Base-by-base conservation (phyloP, 2,888 invertebrate genomes). In the Colostygia pectinataria region DNA sequence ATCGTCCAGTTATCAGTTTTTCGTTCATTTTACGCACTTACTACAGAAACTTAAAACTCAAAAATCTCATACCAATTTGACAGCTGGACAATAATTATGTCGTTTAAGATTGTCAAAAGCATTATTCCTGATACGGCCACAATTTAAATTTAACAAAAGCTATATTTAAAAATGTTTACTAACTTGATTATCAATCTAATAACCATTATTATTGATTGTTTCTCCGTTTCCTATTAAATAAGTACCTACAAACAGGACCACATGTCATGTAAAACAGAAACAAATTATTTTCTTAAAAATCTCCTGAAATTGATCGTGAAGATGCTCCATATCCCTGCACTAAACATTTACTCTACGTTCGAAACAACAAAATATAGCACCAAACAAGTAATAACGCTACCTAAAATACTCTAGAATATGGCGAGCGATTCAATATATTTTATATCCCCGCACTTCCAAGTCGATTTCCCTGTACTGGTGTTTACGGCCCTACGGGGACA, bases 381-480 rank as follows among this genome's bases (percentile, higher is more conserved):
- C 31, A 18, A 23, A 39, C 33, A 23, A 34, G 47, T 51, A 46
- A 46, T 42, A 41, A 28, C 18, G 20, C 40, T 25, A 14, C 32
- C 41, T 29, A 52, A 42, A 52, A 42, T 52, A 52, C 46, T 33
- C 33, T 31, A 32, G 39, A 43, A 43, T 40, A 47, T 40, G 47
- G 40, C 29, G 20, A 37, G 44, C 62, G 59, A 59, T 68, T 64
- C 61, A 57, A 66, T 66, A 65, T 66, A 51, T 66, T 68, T 69
- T 72, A 68, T 63, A 61, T 57, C 50, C 60, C 56, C 61, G 42
- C 55, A 61, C 57, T 59, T 68, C 62, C 63, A 59, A 60, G 63
- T 65, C 67, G 61, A 69, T 71, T 66, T 69, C 62, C 59, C 58
- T 60, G 61, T 63, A 59, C 59, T 59, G 61, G 63, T 66, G 66